A percentile compares a stretch with the other conserved stretches of the same genome.
These are phyloP conservation scores for Pseudorasbora parva DNA, from an alignment of 2,113 vertebrate species.

Conservation along the genomic window DNA sequence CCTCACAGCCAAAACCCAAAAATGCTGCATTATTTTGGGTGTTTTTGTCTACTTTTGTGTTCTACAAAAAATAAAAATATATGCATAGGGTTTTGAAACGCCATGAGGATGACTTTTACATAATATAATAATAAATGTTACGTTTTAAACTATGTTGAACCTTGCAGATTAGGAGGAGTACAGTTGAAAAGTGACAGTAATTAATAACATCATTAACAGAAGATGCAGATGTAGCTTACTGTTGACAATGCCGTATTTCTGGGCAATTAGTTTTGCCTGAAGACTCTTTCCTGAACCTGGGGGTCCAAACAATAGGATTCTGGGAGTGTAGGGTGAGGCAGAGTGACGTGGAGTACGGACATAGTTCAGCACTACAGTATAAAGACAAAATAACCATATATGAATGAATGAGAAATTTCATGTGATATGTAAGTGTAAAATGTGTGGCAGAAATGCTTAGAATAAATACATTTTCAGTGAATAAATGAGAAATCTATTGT, in stretches of 20 bases:
- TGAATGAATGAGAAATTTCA: not conserved
- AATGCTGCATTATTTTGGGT: too few relatives aligned
- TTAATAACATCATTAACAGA: not conserved
- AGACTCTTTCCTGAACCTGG: constrained; percentile 87
- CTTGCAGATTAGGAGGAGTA: not conserved
- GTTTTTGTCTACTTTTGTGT: not conserved
- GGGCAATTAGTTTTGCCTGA: constrained; percentile 84
- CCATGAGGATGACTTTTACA: not conserved
- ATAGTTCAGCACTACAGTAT: constrained; percentile 78
- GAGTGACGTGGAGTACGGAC: constrained; percentile 72
- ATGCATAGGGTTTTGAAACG: not conserved
- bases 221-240: constrained; percentile 73
- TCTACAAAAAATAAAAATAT: not conserved
- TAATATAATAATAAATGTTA: not conserved
- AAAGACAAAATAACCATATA: constrained; percentile 36
- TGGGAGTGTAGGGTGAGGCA: constrained; percentile 81
- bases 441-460: not conserved
- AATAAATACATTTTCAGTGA: not conserved
- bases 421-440: not conserved
- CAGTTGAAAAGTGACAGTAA: not conserved
- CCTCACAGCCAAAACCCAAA: too few relatives aligned
- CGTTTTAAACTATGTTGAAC: not conserved
- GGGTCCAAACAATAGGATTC: constrained; percentile 86
- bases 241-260: constrained; percentile 85
- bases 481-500: not conserved